These are phyloP conservation scores for Lepidochitona cinerea DNA, from an alignment of 2,888 invertebrate genomes.

Conservation along the genomic window DNA sequence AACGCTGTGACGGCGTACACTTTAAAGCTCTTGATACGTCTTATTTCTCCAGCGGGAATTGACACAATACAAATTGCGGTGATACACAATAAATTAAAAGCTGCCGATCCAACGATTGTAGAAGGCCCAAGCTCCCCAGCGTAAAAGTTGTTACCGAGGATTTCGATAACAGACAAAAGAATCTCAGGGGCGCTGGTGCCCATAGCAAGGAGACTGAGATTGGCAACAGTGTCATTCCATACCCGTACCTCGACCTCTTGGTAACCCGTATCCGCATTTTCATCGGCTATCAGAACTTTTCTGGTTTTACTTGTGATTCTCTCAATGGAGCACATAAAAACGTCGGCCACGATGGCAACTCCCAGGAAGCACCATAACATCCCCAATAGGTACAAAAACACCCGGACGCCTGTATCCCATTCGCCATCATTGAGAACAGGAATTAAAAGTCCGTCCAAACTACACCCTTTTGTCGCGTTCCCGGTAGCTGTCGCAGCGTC, in stretches of 20 bases:
- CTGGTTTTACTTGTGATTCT: constrained; percentile 75
- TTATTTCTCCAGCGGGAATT: constrained; percentile 71
- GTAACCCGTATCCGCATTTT: constrained; percentile 51
- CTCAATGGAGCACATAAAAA: constrained; percentile 76
- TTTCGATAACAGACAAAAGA: constrained; percentile 74
- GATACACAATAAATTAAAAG: constrained; percentile 76
- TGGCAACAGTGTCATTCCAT: constrained; percentile 76
- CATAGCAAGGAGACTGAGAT: constrained; percentile 75
- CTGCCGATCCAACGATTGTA: constrained; percentile 76
- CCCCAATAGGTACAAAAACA: constrained; percentile 72
- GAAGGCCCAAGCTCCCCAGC: constrained; percentile 75
- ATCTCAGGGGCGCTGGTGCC: constrained; percentile 76
- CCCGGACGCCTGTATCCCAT: constrained; percentile 71
- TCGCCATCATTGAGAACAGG: constrained; percentile 72
- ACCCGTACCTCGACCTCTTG: constrained; percentile 72
- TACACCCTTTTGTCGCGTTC: no score
- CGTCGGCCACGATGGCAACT: constrained; percentile 75
- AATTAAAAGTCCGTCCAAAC: constrained; percentile 67
- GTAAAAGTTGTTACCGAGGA: constrained; percentile 70
- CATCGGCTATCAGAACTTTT: constrained; percentile 67
- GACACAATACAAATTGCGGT: constrained; percentile 74
- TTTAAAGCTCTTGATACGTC: constrained; percentile 71
- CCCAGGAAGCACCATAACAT: constrained; percentile 76
- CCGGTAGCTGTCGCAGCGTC: no score
- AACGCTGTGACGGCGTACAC: constrained; percentile 70